Base-by-base conservation (phyloP, 2,797 vertebrate genomes). In the Microchirus variegatus region DNA sequence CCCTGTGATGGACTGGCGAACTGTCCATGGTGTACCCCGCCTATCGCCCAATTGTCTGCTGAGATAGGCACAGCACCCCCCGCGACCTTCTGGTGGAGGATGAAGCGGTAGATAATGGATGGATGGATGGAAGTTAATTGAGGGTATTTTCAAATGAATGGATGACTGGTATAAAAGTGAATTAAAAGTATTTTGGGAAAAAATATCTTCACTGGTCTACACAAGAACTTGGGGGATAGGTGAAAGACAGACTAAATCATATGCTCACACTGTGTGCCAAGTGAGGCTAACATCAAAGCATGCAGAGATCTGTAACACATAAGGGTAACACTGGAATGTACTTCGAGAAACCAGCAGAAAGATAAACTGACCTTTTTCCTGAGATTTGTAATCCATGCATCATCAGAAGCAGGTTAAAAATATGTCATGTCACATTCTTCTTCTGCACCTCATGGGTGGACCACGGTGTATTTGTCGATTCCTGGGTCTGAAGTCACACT, bases 271-370 rank as follows among this genome's bases (percentile, higher is more conserved):
- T 7, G 8, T 31, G 3, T 31, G 31, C 31, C 31, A 67, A 14
- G 59, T 65, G 52, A 26, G 40, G 44, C 63, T 73, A 19, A 80
- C 72, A 75, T 88, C 66, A 84, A 83, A 85, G 82, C 26, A 9
- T 16, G 42, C 59, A 18, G 10, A 45, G 35, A 67, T 80, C 52
- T 45, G 61, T 66, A 53, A 11, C 22, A 19, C 12, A 9, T 43
- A 44, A 67, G 52, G 53, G 68, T 37, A 12, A 53, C 62, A 68
- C 72, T 67, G 58, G 74, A 67, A 74, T 81, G 60, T 5, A 58
- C 59, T 73, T 46, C 78, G 57, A 79, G 69, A 82, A 81, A 62
- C 16, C 50, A 57, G 19, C 31, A 70, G 78, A 77, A 80, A 83
- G 46, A 45, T 60, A 64, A 85, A 65, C 54, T 43, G 18, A 41